Evolutionary conservation across 1,140 invertebrate species (phyloP), one percentile per base, ranked within the genome.

Genomic region (Arctopsyche grandis): DNA sequence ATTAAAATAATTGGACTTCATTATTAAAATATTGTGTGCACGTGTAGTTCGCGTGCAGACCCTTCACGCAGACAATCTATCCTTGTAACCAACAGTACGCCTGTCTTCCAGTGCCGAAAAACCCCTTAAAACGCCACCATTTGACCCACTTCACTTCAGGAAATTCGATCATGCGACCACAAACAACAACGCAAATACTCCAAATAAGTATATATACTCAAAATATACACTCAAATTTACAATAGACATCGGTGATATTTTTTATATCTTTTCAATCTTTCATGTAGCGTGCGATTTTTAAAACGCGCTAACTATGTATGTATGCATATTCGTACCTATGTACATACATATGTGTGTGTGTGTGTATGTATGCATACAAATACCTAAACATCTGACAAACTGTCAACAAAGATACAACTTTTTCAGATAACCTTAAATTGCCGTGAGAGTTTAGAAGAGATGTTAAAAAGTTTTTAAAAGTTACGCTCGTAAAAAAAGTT

Each of bases 1-100:
- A 79, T 79, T 79, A 79, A 79, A 79, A 79, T 79, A 79, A 79
- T 79, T 79, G 78, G 70, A 79, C 48, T 79, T 79, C 74, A 79
- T 79, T 79, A 79, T 79, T 79, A 79, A 79, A 79, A 79, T 79
- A 73, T 63, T 75, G 78, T 70, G 46, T 63, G 58, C 77, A 79
- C 77, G 77, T 79, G 77, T 74, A 66, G 29, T 21, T 73, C 52
- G 78, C 78, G 78, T 79, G 78, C 63, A n/a, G 24, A 16, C 70
- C 70, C 70, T 75, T 79, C 70, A 79, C 78, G 70, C 14, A 43
- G 5, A 19, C 66, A 24, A 79, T 79, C 78, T 70, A 63, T 79
- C 70, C 70, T 75, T 19, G 70, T 43, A 44, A n/a, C 60, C 38
- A 26, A 52, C 44, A 58, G 12, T 22, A 12, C 22, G 71, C 29